Evolutionary conservation across 2,113 vertebrate genomes (phyloP), one percentile per base, ranked within the genome.

Genomic region (Stomatorhinus ivindoensis): DNA sequence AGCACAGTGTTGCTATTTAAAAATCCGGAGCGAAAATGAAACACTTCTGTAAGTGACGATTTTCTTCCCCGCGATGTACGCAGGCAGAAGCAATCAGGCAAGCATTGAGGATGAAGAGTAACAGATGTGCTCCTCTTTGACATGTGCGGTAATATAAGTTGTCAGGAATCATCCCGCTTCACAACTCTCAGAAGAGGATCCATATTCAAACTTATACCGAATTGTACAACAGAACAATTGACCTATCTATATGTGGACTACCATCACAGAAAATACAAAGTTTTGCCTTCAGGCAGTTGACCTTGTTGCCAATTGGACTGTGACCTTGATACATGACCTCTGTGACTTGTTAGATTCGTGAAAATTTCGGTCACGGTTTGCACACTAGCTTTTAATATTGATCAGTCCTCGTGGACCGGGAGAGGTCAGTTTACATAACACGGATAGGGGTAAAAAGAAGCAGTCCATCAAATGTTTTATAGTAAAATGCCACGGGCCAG

Each of bases 381-480:
- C 90, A 92, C 92, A 87, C 89, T 90, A 91, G 93, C 94, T 95
- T 95, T 95, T 95, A 95, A 94, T 93, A 95, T 95, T 91, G 94
- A 95, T 95, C 94, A 90, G 91, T 92, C 93, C 91, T 69, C 10
- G 91, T 88, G 91, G 89, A 87, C 89, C 51, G 24, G 17, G 84
- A 65, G 83, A 86, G 65, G 51, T 50, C 2, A 19, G 69, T 46
- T 92, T 93, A 90, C 89, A 88, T 91, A 92, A 94, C 61, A 55
- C 58, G 47, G 50, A 65, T 39, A 31, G 65, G 44, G 76, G 87
- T 39, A 10, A 44, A 91, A 82, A 19, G 73, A 31, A 31, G 10
- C 31, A 86, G 91, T 91, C 61, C 55, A 88, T 91, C 50, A 87
- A 87, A 65, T 31, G 76, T 90, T 91, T 51, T 86, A 51, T 42